Conservation (phyloP, 2,888 invertebrate species). For the Nesidiocoris tenuis region DNA sequence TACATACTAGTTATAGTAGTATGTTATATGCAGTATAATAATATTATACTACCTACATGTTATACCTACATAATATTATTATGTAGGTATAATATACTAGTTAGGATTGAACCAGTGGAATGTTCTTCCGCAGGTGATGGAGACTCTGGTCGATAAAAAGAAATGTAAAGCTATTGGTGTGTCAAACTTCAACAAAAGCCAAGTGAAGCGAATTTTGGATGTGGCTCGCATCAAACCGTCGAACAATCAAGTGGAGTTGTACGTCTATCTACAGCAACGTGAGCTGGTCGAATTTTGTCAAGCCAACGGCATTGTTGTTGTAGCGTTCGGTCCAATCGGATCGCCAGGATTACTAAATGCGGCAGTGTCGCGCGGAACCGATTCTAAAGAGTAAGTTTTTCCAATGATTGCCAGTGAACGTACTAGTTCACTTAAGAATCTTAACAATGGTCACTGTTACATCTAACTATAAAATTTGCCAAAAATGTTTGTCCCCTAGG, state of each 20-base stretch:
- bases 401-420: not conserved
- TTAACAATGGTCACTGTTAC: too few relatives aligned
- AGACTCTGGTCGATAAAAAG: conserved; percentile 66
- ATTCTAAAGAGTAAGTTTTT: not conserved
- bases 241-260: conserved; percentile 71
- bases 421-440: too few relatives aligned
- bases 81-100: too few relatives aligned
- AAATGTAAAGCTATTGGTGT: conserved; percentile 70
- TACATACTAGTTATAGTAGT: too few relatives aligned
- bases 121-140: conserved; percentile 73
- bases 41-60: too few relatives aligned
- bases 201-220: conserved; percentile 65
- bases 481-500: too few relatives aligned
- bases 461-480: too few relatives aligned
- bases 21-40: too few relatives aligned
- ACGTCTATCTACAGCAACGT: conserved; percentile 73
- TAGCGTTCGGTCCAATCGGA: conserved; percentile 71
- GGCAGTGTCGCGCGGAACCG: not conserved
- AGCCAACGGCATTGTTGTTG: conserved; percentile 63
- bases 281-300: conserved; percentile 64
- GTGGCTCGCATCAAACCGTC: conserved; percentile 67
- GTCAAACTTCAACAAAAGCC: conserved; percentile 74
- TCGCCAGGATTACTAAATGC: conserved; percentile 61
- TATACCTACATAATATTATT: too few relatives aligned
- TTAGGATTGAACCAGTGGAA: too few relatives aligned